Base-by-base conservation (phyloP, 2,888 invertebrate genomes). In the Oxycera nigricornis region DNA sequence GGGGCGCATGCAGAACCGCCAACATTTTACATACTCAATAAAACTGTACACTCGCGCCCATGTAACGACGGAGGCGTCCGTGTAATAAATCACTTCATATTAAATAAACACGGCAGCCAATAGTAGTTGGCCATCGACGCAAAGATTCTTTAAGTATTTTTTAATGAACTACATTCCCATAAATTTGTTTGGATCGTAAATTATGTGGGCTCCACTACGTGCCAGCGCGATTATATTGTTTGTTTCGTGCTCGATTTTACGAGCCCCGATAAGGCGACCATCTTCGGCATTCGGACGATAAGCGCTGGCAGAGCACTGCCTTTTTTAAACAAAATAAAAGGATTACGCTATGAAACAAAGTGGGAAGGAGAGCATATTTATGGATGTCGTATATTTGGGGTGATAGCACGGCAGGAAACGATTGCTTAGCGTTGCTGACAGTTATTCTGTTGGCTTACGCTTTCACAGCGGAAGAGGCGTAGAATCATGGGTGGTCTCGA, bases 151-250 rank as follows among this genome's bases (percentile, higher is more conserved):
- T 39, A 65, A 55, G 39, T 24, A 65, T 65, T 39, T 59, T 41
- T 65, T 65, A 65, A 59, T 65, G 39, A 65, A 65, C 41, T 41
- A 39, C 55, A 24, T 65, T 65, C 41, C 26, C 41, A 41, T 39
- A 41, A 65, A 41, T 41, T 65, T 61, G 31, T 61, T 31, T 11
- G 31, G 20, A 24, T 65, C 65, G 39, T 65, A 65, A 65, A 65
- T 65, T 65, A 65, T 65, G n/a, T 2, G 26, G 41, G 22, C 1
- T 4, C 65, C 22, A 3, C 39, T 24, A 20, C 6, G 17, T 11
- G 46, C 11, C 17, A 55, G 52, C n/a, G n/a, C 17, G 24, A 24
- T 55, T 24, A 55, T 55, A 9, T 22, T 55, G 52, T 55, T 55
- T 55, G 52, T 55, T 9, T 17, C 52, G 17, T 24, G 24, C 22